Conservation (phyloP, 2,888 invertebrate genomes). For the Muscina levida region DNA sequence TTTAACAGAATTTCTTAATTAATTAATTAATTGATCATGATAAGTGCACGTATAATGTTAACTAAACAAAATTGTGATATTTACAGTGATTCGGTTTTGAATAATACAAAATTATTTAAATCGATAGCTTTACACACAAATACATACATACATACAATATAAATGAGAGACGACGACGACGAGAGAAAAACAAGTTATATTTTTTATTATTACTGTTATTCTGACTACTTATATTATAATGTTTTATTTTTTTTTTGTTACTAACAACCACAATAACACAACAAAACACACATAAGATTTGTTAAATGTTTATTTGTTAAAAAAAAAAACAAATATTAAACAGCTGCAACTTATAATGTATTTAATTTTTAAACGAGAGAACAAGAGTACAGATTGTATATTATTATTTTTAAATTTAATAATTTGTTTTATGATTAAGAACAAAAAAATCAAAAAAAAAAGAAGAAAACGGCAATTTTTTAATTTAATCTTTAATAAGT, state of each 20-base stretch:
- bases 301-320: no score
- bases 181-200: constrained; percentile 37
- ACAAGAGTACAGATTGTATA: not conserved
- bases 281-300: no score
- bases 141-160: constrained; percentile 37
- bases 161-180: constrained; percentile 3
- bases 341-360: constrained; percentile 31
- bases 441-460: no score
- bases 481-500: no score
- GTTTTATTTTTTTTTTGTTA: no score
- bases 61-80: constrained; percentile 80
- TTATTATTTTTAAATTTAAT: no score
- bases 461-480: no score
- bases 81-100: constrained; percentile 80
- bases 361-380: constrained; percentile 24
- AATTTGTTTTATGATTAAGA: no score
- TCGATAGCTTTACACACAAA: constrained; percentile 70
- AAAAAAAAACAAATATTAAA: no score
- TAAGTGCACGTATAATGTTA: constrained; percentile 72
- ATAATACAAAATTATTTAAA: constrained; percentile 73
- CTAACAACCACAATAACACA: no score
- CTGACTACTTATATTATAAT: constrained; percentile 49
- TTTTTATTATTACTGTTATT: constrained; percentile 49
- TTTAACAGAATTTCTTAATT: constrained; percentile 53
- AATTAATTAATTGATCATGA: constrained; percentile 67